phyloP scores from a whole-genome alignment of 1,140 invertebrate species.

The Cyclina sinensis region DNA sequence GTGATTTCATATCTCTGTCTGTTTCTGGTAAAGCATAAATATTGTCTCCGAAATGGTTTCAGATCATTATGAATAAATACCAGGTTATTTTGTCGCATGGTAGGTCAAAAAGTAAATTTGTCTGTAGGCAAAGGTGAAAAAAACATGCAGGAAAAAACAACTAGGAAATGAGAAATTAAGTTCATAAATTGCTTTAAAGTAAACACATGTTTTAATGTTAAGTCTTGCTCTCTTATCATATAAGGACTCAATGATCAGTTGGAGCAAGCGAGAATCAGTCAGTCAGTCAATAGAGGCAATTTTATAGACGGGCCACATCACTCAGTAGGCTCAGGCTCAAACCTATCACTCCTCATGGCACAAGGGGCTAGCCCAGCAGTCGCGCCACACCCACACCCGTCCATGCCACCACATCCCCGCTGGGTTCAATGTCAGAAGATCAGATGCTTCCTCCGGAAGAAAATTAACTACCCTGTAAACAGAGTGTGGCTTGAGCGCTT shows the following conservation, averaged over 20 bases:
- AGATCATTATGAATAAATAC: no score
- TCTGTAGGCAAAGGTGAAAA: no score
- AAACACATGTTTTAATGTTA: constrained; percentile 36
- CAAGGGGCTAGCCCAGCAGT: constrained; percentile 61
- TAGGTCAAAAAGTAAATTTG: no score
- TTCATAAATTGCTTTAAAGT: neutral
- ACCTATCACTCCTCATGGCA: constrained; percentile 22
- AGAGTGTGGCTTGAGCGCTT: constrained; percentile 25
- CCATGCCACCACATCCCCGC: constrained; percentile 43
- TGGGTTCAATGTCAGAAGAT: constrained; percentile 43
- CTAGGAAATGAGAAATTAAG: neutral
- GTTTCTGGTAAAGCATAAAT: no score
- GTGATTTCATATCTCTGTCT: no score
- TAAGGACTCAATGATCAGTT: constrained; percentile 60
- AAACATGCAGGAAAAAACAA: no score
- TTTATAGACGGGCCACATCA: constrained; percentile 50
- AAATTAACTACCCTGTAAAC: neutral
- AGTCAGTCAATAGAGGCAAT: constrained; percentile 45
- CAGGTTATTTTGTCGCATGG: no score
- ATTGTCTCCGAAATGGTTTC: no score
- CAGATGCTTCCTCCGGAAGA: constrained; percentile 32
- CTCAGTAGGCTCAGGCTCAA: constrained; percentile 53
- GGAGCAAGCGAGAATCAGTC: constrained; percentile 42
- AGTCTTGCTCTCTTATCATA: constrained; percentile 65
- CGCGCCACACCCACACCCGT: constrained; percentile 38